Conservation (phyloP, 1,140 invertebrate species). For the Spodoptera frugiperda region DNA sequence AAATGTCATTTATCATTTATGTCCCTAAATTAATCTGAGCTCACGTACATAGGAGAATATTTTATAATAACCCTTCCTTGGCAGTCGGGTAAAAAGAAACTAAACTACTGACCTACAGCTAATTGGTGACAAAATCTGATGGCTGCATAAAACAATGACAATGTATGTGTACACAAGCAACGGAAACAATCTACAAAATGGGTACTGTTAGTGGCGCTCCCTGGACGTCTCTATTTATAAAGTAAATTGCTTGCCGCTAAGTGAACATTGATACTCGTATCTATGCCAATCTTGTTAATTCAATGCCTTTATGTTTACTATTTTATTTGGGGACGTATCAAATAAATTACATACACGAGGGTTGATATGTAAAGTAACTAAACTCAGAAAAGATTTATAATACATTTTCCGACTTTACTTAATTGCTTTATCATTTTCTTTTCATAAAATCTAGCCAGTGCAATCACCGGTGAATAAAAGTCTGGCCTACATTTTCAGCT, state of each 20-base stretch:
- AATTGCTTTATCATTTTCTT: not conserved
- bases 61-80: no score
- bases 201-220: conserved; percentile 77
- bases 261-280: conserved; percentile 70
- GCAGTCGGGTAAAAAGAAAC: no score
- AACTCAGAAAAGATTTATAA: no score
- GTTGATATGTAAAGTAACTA: conserved; percentile 2
- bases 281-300: conserved; percentile 69
- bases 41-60: no score
- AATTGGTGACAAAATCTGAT: conserved; percentile 30
- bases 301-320: conserved; percentile 53
- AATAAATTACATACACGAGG: conserved; percentile 33
- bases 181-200: conserved; percentile 78
- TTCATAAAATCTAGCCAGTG: not conserved
- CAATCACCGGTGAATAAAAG: not conserved
- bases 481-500: conserved; percentile 46
- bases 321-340: conserved; percentile 34
- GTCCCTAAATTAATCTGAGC: no score
- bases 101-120: not conserved
- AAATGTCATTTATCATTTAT: no score
- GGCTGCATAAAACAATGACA: conserved; percentile 43
- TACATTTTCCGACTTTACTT: not conserved
- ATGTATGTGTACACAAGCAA: conserved; percentile 55
- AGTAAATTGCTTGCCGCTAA: conserved; percentile 75
- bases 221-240: conserved; percentile 77